phyloP scores from a whole-genome alignment of 2,797 vertebrate genomes.

The Acanthis flammea region DNA sequence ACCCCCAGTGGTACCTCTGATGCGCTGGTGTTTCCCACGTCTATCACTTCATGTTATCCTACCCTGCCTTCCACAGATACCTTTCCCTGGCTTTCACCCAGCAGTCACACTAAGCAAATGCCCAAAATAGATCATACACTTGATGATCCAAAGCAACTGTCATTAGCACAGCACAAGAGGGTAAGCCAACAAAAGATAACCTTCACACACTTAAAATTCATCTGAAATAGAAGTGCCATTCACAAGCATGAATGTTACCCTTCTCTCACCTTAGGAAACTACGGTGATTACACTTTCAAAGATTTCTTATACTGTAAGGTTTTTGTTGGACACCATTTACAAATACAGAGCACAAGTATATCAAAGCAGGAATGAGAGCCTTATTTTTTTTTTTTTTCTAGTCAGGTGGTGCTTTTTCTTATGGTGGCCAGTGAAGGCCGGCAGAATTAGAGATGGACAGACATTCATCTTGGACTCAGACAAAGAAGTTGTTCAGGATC shows the following conservation, averaged over 20 bases:
- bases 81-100: not conserved
- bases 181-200: not conserved
- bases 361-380: not conserved
- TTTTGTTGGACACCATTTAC: not conserved
- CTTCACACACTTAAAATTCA: not conserved
- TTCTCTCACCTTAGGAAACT: not conserved
- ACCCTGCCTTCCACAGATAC: not conserved
- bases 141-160: not conserved
- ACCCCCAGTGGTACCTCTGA: not conserved
- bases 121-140: not conserved
- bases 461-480: not conserved
- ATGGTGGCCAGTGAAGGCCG: not conserved
- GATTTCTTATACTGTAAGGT: not conserved
- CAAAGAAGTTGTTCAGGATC: not conserved
- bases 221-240: not conserved
- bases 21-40: not conserved
- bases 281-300: not conserved
- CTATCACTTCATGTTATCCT: not conserved
- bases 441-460: not conserved
- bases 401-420: not conserved
- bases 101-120: not conserved
- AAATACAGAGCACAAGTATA: not conserved
- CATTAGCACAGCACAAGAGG: not conserved
- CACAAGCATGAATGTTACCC: not conserved
- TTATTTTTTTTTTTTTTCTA: not conserved